phyloP scores from a whole-genome alignment of 2,888 invertebrate species.

The Gastrophysa polygoni region DNA sequence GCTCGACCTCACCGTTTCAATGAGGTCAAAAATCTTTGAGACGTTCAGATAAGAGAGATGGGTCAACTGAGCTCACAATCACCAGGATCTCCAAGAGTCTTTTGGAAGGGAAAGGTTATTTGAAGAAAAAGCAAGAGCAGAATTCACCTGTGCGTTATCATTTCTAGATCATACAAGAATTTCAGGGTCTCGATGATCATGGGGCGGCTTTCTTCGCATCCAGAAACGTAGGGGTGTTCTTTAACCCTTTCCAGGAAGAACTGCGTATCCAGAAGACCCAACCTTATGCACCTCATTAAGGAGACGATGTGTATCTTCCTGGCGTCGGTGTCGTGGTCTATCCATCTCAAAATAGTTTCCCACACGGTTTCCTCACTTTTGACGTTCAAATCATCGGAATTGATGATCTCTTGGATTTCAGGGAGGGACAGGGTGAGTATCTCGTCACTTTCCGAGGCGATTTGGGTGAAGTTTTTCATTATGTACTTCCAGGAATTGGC shows the following conservation, averaged over 20 bases:
- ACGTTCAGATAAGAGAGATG: too few species aligned
- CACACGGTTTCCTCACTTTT: conserved; percentile 87
- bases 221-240: conserved; percentile 83
- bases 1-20: too few species aligned
- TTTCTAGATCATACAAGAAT: conserved; percentile 90
- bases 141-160: conserved; percentile 68
- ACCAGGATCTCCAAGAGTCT: too few species aligned
- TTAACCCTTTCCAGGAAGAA: conserved; percentile 91
- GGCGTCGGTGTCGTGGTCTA: conserved; percentile 74
- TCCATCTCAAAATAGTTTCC: conserved; percentile 87
- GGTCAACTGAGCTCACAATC: too few species aligned
- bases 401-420: conserved; percentile 77
- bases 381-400: conserved; percentile 84
- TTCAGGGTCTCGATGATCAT: conserved; percentile 90
- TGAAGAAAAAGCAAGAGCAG: too few species aligned
- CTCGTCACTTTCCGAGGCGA: conserved; percentile 76
- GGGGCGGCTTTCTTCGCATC: conserved; percentile 83
- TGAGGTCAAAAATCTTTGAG: too few species aligned
- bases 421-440: conserved; percentile 73
- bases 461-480: conserved; percentile 77
- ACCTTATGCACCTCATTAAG: conserved; percentile 79
- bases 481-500: conserved; percentile 59
- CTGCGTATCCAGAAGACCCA: conserved; percentile 84
- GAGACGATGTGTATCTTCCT: conserved; percentile 78
- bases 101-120: too few species aligned